Percentiles rank a stretch among this genome's conserved stretches.
phyloP scores from a whole-genome alignment of 1,140 invertebrate genomes.

The Hyles euphorbiae region DNA sequence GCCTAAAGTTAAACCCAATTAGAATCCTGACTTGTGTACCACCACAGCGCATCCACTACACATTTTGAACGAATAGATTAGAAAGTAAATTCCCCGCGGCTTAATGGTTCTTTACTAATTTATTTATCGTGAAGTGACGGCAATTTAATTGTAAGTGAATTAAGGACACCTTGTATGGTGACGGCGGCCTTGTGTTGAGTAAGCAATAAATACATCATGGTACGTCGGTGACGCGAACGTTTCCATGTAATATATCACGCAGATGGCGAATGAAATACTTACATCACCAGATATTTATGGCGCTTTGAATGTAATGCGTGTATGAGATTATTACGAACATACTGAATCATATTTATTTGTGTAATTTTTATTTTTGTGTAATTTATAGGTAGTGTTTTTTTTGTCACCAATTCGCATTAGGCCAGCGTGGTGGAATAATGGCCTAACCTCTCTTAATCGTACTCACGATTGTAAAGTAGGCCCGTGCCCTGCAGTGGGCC shows the following conservation, averaged over 20 bases:
- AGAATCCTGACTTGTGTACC: too few species aligned
- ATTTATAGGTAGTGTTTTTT: not conserved
- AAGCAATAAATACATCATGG: slow-evolving; percentile 42
- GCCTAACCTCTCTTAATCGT: too few species aligned
- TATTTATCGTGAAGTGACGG: slow-evolving; percentile 53
- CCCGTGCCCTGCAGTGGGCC: too few species aligned
- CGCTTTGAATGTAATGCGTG: slow-evolving; percentile 21
- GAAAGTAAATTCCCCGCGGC: slow-evolving; percentile 42
- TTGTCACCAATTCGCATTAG: not conserved
- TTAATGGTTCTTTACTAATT: slow-evolving; percentile 49
- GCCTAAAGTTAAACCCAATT: too few species aligned
- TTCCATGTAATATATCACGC: slow-evolving; percentile 33
- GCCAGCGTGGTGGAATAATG: too few species aligned
- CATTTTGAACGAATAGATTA: slow-evolving; percentile 32
- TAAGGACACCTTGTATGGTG: slow-evolving; percentile 40
- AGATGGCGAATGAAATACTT: slow-evolving; percentile 33
- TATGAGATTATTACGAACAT: slow-evolving; percentile 9
- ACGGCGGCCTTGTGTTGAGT: slow-evolving; percentile 16
- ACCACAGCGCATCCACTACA: too few species aligned
- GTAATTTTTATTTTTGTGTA: not conserved
- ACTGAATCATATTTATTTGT: not conserved
- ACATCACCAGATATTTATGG: slow-evolving; percentile 34
- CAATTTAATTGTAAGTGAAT: slow-evolving; percentile 58
- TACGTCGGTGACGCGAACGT: slow-evolving; percentile 27
- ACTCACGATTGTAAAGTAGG: too few species aligned